Evolutionary conservation across 2,113 vertebrate genomes (phyloP), one percentile per base, ranked within the genome.

Genomic region (Phrynosoma blainvillii): DNA sequence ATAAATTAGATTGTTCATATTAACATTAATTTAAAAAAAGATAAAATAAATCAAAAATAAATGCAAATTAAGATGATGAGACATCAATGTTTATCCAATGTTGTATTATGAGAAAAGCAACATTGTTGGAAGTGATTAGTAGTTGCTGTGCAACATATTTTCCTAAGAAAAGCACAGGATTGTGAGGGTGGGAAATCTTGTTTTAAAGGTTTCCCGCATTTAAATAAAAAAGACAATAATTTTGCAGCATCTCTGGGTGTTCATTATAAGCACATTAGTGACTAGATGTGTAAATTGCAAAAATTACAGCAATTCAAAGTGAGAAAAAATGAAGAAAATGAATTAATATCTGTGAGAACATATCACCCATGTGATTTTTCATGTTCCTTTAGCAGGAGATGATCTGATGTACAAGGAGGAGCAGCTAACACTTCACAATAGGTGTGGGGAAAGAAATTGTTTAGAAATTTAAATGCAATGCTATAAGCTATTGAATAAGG

Each of bases 401-500:
- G 79, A 84, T 86, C n/a, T 93, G 70, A 90, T 87, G 86, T 91
- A 93, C 32, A 78, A 68, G 68, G 83, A 94, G 90, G 23, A 90
- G 40, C 36, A 82, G 87, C 92, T 93, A 82, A 88, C 89, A 75
- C 89, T 94, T 94, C 89, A 94, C 91, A 83, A 93, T 11, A 54
- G 62, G 21, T 62, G 84, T 42, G 40, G 6, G 20, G 93, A 96
- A 96, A 95, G 30, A 47, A 65, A 77, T 76, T 93, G 94, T 90
- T 95, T 95, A 88, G 27, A 92, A 93, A 95, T 93, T 90, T n/a
- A 75, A 66, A 82, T n/a, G 84, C 59, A 89, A 65, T 54, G 81
- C 92, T 92, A 92, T 93, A 87, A 5, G 0, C 82, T 86, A 16
- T 68, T 75, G 70, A 89, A 89, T 92, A 59, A 79, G 88, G 94